phyloP scores from a whole-genome alignment of 2,888 invertebrate species.

The Amphipoea lucens region DNA sequence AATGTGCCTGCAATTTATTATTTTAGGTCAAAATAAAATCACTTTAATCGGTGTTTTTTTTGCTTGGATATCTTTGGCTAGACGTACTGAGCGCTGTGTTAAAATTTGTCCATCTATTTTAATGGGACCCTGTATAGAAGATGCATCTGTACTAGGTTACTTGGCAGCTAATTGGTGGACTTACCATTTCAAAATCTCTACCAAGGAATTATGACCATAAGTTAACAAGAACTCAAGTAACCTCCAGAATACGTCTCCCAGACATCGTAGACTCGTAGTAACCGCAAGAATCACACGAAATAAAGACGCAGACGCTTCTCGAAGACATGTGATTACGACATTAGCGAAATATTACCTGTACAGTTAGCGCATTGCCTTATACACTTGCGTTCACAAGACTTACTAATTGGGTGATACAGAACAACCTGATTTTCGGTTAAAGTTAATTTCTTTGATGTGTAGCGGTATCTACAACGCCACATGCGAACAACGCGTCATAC shows the following conservation, averaged over 20 bases:
- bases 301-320: slow-evolving; percentile 28
- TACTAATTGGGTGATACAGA: slow-evolving; percentile 47
- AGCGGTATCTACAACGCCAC: no score
- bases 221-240: neutral
- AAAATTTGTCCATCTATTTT: no score
- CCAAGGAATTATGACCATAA: neutral
- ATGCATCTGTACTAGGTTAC: neutral
- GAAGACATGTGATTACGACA: slow-evolving; percentile 54
- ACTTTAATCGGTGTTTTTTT: no score
- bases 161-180: neutral
- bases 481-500: no score
- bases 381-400: slow-evolving; percentile 22
- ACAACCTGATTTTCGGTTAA: slow-evolving; percentile 48
- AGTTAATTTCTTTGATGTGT: slow-evolving; percentile 41
- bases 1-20: no score
- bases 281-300: slow-evolving; percentile 35
- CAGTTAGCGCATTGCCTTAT: slow-evolving; percentile 36
- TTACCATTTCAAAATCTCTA: neutral
- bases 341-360: slow-evolving; percentile 43
- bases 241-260: slow-evolving; percentile 40
- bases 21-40: no score
- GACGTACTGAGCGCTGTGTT: no score
- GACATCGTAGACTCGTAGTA: slow-evolving; percentile 10
- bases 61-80: no score
- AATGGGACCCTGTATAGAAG: no score